phyloP scores from a whole-genome alignment of 2,113 vertebrate species.

The Barbus barbus region DNA sequence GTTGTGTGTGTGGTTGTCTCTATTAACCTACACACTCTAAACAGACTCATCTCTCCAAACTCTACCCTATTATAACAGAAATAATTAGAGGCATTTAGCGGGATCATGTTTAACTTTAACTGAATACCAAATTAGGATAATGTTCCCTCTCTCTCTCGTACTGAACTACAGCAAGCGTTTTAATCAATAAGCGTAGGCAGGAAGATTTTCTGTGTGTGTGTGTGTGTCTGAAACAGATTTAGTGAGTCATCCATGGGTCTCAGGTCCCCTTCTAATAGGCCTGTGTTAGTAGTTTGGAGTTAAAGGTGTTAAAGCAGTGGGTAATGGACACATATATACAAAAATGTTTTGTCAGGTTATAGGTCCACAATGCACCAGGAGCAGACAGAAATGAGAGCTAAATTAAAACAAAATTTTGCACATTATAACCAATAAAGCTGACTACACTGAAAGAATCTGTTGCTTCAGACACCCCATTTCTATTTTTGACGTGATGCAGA shows the following conservation, averaged over 20 bases:
- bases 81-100: slow-evolving; percentile 29
- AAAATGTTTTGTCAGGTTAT: neutral
- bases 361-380: neutral
- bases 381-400: neutral
- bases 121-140: slow-evolving; percentile 25
- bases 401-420: neutral
- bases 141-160: slow-evolving; percentile 52
- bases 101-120: slow-evolving; percentile 30
- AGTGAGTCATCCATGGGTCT: slow-evolving; percentile 16
- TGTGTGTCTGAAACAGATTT: neutral
- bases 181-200: slow-evolving; percentile 28
- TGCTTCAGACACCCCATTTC: neutral
- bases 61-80: slow-evolving; percentile 22
- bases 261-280: neutral
- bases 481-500: neutral
- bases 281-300: slow-evolving; percentile 36
- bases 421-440: neutral
- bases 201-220: neutral
- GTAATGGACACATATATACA: neutral
- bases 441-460: neutral
- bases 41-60: slow-evolving; percentile 8
- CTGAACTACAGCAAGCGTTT: slow-evolving; percentile 5
- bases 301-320: neutral
- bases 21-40: slow-evolving; percentile 31
- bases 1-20: slow-evolving; percentile 55